Base-by-base conservation (phyloP, 2,797 vertebrate genomes). In the Sebastolobus altivelis region DNA sequence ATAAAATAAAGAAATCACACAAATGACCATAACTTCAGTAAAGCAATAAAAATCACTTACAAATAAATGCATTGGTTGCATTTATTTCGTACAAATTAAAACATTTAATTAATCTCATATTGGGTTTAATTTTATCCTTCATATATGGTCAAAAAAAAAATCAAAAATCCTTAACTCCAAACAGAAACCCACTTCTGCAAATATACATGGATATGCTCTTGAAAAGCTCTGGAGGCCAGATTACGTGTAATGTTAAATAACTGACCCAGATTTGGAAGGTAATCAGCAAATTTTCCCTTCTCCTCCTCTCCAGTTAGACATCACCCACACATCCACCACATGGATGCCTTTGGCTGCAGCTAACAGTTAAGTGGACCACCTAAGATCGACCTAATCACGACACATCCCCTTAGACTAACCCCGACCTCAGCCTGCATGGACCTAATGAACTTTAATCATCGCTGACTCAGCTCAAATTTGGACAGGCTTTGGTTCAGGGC, bases 401-500 rank as follows among this genome's bases (percentile, higher is more conserved):
- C 72, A 80, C 65, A 79, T 87, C 75, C 68, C 71, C 79, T 85
- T 80, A 80, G 62, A 46, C 56, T 52, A 52, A 43, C 75, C 56
- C 54, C 27, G 33, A 56, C 67, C 55, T 52, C 16, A 60, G 65
- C 22, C 37, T 59, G 70, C 25, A 22, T 55, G 62, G 65, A 73
- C 58, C 69, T 66, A 86, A 84, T 74, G 25, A 54, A 71, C 8
- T 4, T 72, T 67, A 75, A 78, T 67, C 62, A 22, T 43, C 49
- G 65, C 56, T 31, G 25, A 58, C 22, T 81, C 37, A 0, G 22
- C 1, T 29, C 10, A 33, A 35, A 63, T 65, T 55, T 66, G 11
- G n/a, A 35, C 8, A 10, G 12, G 2, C 43, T 40, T 37, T 37
- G 59, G 13, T 68, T 95, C 86, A 96, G 16, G 93, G 87, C 54